Evolutionary conservation across 92 coral and sea anemone genomes (phyloP).

Genomic region (Blastomussa wellsi): DNA sequence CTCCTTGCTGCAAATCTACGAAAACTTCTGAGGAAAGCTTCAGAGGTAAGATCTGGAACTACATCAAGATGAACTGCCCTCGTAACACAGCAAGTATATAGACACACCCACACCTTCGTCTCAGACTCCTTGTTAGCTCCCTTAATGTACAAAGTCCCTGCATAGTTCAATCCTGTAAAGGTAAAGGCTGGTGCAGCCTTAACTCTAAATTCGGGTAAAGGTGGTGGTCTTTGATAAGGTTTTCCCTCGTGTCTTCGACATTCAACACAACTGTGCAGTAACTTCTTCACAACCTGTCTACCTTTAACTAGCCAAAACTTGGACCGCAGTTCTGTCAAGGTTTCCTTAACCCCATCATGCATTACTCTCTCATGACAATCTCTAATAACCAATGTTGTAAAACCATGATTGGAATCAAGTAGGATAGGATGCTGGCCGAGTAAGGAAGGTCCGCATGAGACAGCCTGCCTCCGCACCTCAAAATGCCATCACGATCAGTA

Average conservation of each 20-base stretch:
- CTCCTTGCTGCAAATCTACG: no score
- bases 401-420: constrained; percentile 30
- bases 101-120: constrained; percentile 47
- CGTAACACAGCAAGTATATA: constrained; percentile 30
- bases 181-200: constrained; percentile 47
- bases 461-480: constrained; percentile 39
- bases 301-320: constrained; percentile 58
- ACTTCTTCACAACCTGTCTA: constrained; percentile 46
- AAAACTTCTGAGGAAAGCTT: constrained; percentile 39
- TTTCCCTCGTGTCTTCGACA: constrained; percentile 48
- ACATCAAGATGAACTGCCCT: constrained; percentile 37
- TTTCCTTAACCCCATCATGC: constrained; percentile 70
- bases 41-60: constrained; percentile 41
- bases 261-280: constrained; percentile 41
- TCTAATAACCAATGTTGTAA: constrained; percentile 21
- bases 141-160: constrained; percentile 51
- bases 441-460: constrained; percentile 42
- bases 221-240: constrained; percentile 43
- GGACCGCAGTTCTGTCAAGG: constrained; percentile 52
- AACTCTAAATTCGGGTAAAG: constrained; percentile 58
- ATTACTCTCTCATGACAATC: constrained; percentile 38
- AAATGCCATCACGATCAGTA: constrained; percentile 34
- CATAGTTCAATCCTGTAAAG: constrained; percentile 48
- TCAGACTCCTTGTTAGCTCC: constrained; percentile 11
- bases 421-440: constrained; percentile 37